Evolutionary conservation across 2,797 vertebrate genomes (phyloP).

Genomic region (Trachurus trachurus): DNA sequence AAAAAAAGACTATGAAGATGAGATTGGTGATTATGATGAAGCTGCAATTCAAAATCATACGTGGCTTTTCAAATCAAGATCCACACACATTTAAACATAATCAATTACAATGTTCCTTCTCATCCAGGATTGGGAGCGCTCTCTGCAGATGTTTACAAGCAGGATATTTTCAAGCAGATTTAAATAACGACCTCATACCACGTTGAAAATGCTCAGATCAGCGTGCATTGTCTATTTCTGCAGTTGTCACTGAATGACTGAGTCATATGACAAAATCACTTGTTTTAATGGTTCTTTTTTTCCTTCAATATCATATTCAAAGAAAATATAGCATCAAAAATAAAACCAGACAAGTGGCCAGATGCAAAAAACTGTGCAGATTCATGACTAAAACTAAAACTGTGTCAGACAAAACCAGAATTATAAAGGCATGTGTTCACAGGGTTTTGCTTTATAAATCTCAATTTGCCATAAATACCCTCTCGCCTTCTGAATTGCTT

Average conservation of each 20-base stretch:
- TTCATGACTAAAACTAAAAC: no score
- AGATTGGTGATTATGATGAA: conserved; percentile 81
- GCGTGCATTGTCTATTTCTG: neutral
- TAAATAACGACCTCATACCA: conserved; percentile 29
- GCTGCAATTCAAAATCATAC: conserved; percentile 71
- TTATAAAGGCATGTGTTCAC: no score
- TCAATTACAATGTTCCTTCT: conserved; percentile 72
- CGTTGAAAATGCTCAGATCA: conserved; percentile 8
- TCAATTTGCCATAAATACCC: no score
- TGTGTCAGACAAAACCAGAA: no score
- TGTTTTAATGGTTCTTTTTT: neutral
- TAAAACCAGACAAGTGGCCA: neutral
- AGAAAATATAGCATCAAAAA: no score
- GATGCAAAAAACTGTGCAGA: no score
- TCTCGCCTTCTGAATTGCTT: no score
- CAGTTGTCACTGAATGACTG: neutral
- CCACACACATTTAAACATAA: conserved; percentile 60
- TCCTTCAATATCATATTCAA: neutral
- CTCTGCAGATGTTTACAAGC: conserved; percentile 62
- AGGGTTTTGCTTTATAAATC: no score
- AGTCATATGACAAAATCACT: neutral
- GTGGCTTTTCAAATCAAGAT: conserved; percentile 70
- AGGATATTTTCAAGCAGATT: conserved; percentile 45
- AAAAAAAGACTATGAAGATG: conserved; percentile 68
- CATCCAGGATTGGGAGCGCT: conserved; percentile 44